Evolutionary conservation across 2,888 invertebrate genomes (phyloP).

Genomic region (Polymixis flavicincta): DNA sequence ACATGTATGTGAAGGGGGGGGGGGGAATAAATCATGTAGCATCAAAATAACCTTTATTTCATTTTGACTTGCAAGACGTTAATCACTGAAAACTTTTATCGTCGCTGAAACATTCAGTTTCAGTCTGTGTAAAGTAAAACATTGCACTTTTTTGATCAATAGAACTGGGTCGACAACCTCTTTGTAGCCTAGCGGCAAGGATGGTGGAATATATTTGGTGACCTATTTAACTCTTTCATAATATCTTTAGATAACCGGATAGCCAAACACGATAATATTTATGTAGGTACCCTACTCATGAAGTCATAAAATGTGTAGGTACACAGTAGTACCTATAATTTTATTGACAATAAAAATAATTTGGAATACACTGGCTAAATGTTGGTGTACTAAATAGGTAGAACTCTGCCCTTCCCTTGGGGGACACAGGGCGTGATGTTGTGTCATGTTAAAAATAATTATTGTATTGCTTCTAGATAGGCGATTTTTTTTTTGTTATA

Average conservation of each 20-base stretch:
- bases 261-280: constrained; percentile 22
- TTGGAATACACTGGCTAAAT: no score
- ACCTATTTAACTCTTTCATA: constrained; percentile 68
- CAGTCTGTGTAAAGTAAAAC: background rate
- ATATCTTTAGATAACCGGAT: constrained; percentile 42
- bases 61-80: background rate
- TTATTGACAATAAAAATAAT: background rate
- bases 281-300: background rate
- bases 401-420: no score
- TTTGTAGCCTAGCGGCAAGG: constrained; percentile 50
- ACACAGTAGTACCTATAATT: background rate
- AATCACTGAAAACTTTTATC: background rate
- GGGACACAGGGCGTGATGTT: no score
- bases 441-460: no score
- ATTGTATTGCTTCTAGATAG: background rate
- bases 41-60: background rate
- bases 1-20: background rate
- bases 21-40: background rate
- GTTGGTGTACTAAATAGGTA: no score
- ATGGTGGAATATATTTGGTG: constrained; percentile 70
- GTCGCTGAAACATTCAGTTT: background rate
- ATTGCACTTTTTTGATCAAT: constrained; percentile 27
- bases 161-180: constrained; percentile 70
- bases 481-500: background rate
- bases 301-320: background rate